These are phyloP conservation scores for Notiomystis cincta DNA, from an alignment of 2,113 vertebrate species.

Conservation along the genomic window DNA sequence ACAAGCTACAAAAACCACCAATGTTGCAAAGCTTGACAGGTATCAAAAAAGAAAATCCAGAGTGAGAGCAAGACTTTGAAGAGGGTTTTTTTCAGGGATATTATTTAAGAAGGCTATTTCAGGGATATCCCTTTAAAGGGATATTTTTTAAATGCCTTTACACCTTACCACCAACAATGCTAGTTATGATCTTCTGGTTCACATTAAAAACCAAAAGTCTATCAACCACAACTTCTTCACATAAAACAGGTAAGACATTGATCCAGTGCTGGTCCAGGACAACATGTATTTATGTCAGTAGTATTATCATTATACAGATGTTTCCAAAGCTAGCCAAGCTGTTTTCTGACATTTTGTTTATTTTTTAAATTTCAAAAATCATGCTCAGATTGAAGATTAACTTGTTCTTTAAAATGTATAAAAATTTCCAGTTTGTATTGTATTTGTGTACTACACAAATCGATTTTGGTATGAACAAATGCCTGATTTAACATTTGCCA, in stretches of 20 bases:
- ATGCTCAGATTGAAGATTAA: neutral
- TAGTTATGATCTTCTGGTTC: neutral
- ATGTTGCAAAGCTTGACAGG: neutral
- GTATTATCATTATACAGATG: neutral
- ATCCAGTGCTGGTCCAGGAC: neutral
- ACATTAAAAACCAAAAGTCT: neutral
- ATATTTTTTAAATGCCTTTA: neutral
- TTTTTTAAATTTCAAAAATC: neutral
- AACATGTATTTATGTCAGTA: neutral
- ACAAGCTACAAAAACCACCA: neutral
- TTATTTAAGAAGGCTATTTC: too few relatives aligned
- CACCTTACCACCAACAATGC: neutral
- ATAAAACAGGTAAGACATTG: neutral
- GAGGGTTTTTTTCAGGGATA: too few relatives aligned
- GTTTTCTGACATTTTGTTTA: neutral
- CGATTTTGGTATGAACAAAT: neutral
- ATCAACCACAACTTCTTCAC: neutral
- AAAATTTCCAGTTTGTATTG: neutral
- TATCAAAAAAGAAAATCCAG: neutral
- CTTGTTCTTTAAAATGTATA: neutral
- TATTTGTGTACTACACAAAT: neutral
- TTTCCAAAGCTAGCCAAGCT: neutral
- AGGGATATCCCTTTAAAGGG: too few relatives aligned
- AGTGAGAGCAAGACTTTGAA: neutral
- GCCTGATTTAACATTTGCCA: neutral